Percentiles rank a stretch among this genome's conserved stretches.
phyloP scores from a whole-genome alignment of 2,113 vertebrate species.

The Malaclemys terrapin region DNA sequence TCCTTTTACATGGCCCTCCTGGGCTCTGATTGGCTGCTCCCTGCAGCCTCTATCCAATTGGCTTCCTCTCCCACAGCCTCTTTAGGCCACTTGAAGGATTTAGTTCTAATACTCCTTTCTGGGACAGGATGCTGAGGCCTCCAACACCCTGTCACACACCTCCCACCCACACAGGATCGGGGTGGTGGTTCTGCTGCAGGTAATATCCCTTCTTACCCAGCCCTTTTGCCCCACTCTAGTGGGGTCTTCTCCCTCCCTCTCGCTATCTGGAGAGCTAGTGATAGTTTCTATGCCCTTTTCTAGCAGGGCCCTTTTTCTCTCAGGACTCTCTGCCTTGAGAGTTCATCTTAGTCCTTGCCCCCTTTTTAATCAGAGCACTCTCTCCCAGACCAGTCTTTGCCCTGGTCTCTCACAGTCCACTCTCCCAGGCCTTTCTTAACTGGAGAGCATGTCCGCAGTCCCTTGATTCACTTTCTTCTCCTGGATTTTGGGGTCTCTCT shows the following conservation, averaged over 20 bases:
- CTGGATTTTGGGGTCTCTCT: too few relatives aligned
- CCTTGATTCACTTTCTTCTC: too few relatives aligned
- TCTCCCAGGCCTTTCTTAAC: too few relatives aligned
- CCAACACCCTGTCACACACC: background rate
- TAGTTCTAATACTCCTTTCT: background rate
- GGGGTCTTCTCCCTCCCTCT: background rate
- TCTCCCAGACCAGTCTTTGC: too few relatives aligned
- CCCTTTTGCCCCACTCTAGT: background rate
- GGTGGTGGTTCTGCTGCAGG: background rate
- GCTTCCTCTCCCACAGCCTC: background rate
- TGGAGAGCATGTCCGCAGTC: too few relatives aligned
- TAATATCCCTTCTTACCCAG: background rate
- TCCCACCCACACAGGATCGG: background rate
- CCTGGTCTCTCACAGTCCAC: too few relatives aligned
- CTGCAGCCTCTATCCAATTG: background rate
- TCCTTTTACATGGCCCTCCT: background rate
- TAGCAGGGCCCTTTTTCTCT: too few relatives aligned
- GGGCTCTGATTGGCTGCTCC: background rate
- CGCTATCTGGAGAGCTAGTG: background rate
- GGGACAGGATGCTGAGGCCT: background rate
- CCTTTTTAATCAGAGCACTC: too few relatives aligned
- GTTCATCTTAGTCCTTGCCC: too few relatives aligned
- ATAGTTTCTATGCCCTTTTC: background rate
- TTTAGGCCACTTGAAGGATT: background rate
- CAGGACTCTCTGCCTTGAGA: too few relatives aligned